Evolutionary conservation across 2,113 vertebrate species (phyloP).

Genomic region (Rhinoderma darwinii): DNA sequence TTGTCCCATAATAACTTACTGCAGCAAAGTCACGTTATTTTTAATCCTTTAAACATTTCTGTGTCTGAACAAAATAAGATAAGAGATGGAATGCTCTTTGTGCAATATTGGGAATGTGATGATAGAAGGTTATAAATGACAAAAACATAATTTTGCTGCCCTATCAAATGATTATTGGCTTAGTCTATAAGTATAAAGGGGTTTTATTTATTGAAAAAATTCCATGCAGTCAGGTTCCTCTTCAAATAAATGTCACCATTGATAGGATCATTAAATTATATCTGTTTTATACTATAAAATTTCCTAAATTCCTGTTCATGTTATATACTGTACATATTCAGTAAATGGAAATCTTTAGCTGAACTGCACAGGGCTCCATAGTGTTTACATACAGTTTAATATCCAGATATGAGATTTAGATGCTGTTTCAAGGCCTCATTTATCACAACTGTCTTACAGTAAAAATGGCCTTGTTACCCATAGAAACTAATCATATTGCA

Average conservation of each 20-base stretch:
- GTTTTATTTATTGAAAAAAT: constrained; percentile 28
- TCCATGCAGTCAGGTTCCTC: background rate
- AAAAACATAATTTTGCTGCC: constrained; percentile 23
- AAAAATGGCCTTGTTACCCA: background rate
- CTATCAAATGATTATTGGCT: constrained; percentile 21
- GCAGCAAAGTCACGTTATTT: constrained; percentile 55
- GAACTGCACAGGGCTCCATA: too few species aligned
- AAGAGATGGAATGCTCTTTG: constrained; percentile 64
- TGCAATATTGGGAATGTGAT: constrained; percentile 60
- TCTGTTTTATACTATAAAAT: background rate
- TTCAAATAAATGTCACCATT: constrained; percentile 6
- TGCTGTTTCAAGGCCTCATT: background rate
- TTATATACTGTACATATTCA: background rate
- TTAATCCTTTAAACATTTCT: constrained; percentile 63
- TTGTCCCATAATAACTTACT: constrained; percentile 50
- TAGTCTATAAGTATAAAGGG: background rate
- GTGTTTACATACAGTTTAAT: background rate
- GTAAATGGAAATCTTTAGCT: constrained; percentile 9
- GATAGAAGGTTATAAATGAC: constrained; percentile 58
- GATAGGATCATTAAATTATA: background rate
- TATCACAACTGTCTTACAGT: background rate
- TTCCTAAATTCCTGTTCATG: background rate
- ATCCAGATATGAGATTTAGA: background rate
- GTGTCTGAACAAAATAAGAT: constrained; percentile 58
- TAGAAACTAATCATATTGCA: too few species aligned